Conservation (phyloP, 2,888 invertebrate species). For the Crepidodera aurea region DNA sequence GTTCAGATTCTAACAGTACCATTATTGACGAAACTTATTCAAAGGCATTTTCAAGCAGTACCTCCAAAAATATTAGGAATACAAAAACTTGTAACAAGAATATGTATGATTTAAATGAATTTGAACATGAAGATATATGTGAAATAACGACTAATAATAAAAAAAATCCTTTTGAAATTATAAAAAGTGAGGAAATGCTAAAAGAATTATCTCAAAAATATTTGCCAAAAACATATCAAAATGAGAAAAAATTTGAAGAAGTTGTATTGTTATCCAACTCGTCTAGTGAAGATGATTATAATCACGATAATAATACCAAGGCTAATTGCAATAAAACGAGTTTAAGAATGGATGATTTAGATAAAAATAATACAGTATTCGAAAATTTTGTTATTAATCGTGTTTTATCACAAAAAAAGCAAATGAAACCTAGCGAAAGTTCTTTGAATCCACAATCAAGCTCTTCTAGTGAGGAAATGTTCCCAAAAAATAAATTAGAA, state of each 20-base stretch:
- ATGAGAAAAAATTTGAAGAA: not conserved
- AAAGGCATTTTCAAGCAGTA: not conserved
- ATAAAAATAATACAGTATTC: constrained; percentile 3
- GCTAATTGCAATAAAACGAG: not conserved
- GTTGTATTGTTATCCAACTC: not conserved
- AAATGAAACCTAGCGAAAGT: not conserved
- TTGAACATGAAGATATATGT: not conserved
- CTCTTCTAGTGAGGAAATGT: not conserved
- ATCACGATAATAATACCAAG: not conserved
- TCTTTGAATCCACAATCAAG: not conserved
- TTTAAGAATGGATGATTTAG: not conserved
- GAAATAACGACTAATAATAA: not conserved
- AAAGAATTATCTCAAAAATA: constrained; percentile 6
- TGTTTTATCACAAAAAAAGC: not conserved
- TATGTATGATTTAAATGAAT: constrained; percentile 14
- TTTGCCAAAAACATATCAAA: not conserved
- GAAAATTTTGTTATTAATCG: not conserved
- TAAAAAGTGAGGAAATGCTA: not conserved
- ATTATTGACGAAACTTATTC: not conserved
- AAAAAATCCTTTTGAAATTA: not conserved
- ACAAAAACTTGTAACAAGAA: constrained; percentile 1
- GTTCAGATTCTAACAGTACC: not conserved
- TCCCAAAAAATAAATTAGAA: no score
- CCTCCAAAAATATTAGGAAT: not conserved
- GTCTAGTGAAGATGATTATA: not conserved